These are phyloP conservation scores for Trachelus stipa DNA, from an alignment of 2,888 invertebrate species.

Conservation along the genomic window DNA sequence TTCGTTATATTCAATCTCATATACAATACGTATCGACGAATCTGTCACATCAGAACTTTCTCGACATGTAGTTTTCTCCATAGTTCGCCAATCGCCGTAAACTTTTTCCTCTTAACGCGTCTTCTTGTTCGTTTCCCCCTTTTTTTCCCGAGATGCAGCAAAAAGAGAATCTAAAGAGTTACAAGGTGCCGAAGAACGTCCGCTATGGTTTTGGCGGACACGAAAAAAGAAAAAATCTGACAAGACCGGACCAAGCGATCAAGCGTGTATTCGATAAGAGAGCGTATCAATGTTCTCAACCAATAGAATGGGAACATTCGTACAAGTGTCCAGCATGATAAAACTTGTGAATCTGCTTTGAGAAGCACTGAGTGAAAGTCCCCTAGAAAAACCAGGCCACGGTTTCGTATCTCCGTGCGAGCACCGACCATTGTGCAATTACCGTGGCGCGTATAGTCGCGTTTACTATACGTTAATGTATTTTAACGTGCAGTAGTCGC, in stretches of 20 bases:
- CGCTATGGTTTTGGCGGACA: background rate
- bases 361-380: conserved; percentile 55
- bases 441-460: conserved; percentile 23
- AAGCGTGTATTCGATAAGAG: conserved; percentile 7
- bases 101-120: background rate
- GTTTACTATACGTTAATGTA: background rate
- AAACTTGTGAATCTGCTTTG: background rate
- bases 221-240: background rate
- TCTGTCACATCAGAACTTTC: background rate
- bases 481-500: background rate
- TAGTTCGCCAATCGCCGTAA: background rate
- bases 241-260: conserved; percentile 2
- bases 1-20: background rate
- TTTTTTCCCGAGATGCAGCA: background rate
- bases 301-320: background rate
- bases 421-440: conserved; percentile 51
- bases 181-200: background rate
- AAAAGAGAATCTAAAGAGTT: background rate
- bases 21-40: background rate
- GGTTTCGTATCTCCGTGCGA: conserved; percentile 50
- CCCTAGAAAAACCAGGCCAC: conserved; percentile 55
- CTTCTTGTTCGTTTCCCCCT: background rate
- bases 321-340: background rate
- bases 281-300: conserved; percentile 5
- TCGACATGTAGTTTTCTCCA: background rate